Evolutionary conservation across 1,140 invertebrate species (phyloP).

Genomic region (Drosophila micromelanica): DNA sequence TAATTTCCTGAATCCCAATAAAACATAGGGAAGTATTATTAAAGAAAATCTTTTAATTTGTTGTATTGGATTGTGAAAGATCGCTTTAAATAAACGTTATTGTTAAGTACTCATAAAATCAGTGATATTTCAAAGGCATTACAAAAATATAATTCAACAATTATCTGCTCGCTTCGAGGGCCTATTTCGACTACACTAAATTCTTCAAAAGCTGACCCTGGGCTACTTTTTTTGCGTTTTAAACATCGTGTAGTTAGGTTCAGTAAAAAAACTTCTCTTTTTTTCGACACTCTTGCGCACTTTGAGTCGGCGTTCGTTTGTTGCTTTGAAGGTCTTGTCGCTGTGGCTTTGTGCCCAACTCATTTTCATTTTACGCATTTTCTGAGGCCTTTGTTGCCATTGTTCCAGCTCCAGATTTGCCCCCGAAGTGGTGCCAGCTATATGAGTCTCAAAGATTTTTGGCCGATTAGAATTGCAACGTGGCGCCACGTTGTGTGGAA

Average conservation of each 20-base stretch:
- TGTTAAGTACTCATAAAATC: too few relatives aligned
- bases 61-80: too few relatives aligned
- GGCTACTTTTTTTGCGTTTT: not conserved
- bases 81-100: too few relatives aligned
- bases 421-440: conserved; percentile 39
- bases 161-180: not conserved
- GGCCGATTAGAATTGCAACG: conserved; percentile 67
- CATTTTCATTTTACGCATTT: conserved; percentile 18
- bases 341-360: conserved; percentile 4
- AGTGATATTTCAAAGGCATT: too few relatives aligned
- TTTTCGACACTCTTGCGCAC: conserved; percentile 18
- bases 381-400: conserved; percentile 32
- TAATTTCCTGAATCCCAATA: too few relatives aligned
- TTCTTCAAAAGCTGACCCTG: conserved; percentile 12
- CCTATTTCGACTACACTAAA: not conserved
- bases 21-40: too few relatives aligned
- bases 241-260: not conserved
- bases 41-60: too few relatives aligned
- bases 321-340: conserved; percentile 49
- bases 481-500: conserved; percentile 6
- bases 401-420: conserved; percentile 46
- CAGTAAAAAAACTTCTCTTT: conserved; percentile 2
- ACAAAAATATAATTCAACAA: not conserved
- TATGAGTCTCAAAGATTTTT: conserved; percentile 72
- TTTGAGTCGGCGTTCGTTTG: conserved; percentile 22